A percentile compares a stretch with the other conserved stretches of the same genome.
Evolutionary conservation across 2,797 vertebrate genomes (phyloP).

Genomic region (Numenius phaeopus): DNA sequence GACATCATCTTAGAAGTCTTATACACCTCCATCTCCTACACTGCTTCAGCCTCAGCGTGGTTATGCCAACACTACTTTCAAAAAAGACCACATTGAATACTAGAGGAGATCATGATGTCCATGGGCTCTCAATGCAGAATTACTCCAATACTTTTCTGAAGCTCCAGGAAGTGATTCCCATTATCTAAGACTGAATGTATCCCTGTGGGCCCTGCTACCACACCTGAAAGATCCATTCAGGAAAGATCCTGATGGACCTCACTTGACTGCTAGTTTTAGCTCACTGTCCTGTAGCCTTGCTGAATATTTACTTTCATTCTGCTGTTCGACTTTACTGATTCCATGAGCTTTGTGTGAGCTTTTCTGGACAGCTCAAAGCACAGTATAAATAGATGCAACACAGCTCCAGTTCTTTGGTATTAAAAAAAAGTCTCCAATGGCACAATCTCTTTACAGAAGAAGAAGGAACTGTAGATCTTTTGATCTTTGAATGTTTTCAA

Average conservation of each 20-base stretch:
- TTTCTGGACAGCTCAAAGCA: conserved; percentile 10
- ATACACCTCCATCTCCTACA: not conserved
- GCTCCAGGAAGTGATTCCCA: not conserved
- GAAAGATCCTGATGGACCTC: not conserved
- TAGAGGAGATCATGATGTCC: not conserved
- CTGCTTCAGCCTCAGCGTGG: not conserved
- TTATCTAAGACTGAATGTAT: not conserved
- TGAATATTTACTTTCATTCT: not conserved
- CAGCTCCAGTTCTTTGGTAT: not conserved
- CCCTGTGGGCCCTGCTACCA: not conserved
- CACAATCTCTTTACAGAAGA: not conserved
- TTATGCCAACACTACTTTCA: not conserved
- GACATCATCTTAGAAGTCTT: not conserved
- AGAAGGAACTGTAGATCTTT: not conserved
- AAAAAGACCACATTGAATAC: not conserved
- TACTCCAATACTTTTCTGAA: not conserved
- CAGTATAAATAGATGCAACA: conserved; percentile 18
- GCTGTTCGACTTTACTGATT: not conserved
- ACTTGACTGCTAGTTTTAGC: not conserved
- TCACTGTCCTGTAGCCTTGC: not conserved
- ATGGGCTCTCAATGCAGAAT: not conserved
- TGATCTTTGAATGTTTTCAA: not conserved
- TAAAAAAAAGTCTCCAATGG: not conserved
- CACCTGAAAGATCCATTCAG: not conserved
- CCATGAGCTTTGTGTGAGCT: not conserved